Base-by-base conservation (phyloP, 2,113 vertebrate species). In the Microcebus jonahi region DNA sequence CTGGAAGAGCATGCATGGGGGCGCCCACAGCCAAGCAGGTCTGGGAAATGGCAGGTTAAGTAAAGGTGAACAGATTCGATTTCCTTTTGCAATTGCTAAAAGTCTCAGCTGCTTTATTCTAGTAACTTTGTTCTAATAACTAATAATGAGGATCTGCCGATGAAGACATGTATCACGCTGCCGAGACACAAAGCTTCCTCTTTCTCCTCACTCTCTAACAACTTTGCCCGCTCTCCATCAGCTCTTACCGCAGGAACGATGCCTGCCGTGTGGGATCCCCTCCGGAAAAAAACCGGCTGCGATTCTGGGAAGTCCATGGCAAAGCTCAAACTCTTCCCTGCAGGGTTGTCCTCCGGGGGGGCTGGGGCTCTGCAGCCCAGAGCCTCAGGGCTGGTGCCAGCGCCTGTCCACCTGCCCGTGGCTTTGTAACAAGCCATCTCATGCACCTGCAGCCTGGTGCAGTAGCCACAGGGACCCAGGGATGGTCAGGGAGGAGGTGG, bases 381-480 rank as follows among this genome's bases (percentile, higher is more conserved):
- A 27, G 31, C 42, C 67, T 36, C 6, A 0, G 1, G 18, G 7
- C 45, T 5, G 34, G 27, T 17, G 71, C 3, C 29, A 3, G 14
- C 0, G 23, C 53, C 39, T 20, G 36, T 4, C 42, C 3, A 0
- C 4, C 3, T 5, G 8, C 36, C 42, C 55, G 6, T 7, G 21
- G 2, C 25, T 50, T 29, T 55, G 57, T 29, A 8, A 4, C 6
- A 23, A 5, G 45, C 13, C 36, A 27, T 31, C 29, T 5, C 1
- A 0, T 11, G 36, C 15, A 0, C 2, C 2, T 2, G 53, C 34
- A 76, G 55, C 21, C 73, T 1, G 13, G 73, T 13, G 1, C 1
- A 20, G 48, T 6, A 2, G 5, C 0, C 0, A 2, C 42, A 45
- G 79, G n/a, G 18, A 2, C 8, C 3, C 0, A 0, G 0, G 36